phyloP scores from a whole-genome alignment of 2,113 vertebrate species.

The Nestor notabilis region DNA sequence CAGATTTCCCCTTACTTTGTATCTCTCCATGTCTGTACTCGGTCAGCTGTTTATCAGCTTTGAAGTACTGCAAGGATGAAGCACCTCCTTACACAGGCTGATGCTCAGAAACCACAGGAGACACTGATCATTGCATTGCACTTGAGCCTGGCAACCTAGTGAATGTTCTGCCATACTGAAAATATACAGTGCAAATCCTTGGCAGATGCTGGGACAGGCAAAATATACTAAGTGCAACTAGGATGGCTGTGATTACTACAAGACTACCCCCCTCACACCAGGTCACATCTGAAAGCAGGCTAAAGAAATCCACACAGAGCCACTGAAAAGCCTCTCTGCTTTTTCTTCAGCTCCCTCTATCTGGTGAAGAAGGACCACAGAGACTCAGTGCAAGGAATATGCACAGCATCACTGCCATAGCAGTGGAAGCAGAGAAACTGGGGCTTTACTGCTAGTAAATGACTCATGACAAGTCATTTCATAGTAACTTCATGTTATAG shows the following conservation, averaged over 20 bases:
- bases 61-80: not conserved
- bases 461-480: not conserved
- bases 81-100: not conserved
- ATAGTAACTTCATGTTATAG: not conserved
- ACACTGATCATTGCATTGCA: not conserved
- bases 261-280: not conserved
- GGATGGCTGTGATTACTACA: fast-evolving
- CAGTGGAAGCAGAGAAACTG: not conserved
- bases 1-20: not conserved
- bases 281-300: not conserved
- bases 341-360: not conserved
- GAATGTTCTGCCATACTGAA: not conserved
- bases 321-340: not conserved
- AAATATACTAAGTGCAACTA: not conserved
- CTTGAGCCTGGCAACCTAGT: not conserved
- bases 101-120: not conserved
- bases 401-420: not conserved
- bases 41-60: not conserved
- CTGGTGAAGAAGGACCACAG: not conserved
- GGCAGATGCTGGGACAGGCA: not conserved
- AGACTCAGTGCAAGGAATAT: not conserved
- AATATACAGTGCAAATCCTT: not conserved
- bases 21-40: not conserved
- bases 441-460: not conserved
- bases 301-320: not conserved